Evolutionary conservation across 2,113 vertebrate species (phyloP), one percentile per base, ranked within the genome.

Genomic region (Condylura cristata): DNA sequence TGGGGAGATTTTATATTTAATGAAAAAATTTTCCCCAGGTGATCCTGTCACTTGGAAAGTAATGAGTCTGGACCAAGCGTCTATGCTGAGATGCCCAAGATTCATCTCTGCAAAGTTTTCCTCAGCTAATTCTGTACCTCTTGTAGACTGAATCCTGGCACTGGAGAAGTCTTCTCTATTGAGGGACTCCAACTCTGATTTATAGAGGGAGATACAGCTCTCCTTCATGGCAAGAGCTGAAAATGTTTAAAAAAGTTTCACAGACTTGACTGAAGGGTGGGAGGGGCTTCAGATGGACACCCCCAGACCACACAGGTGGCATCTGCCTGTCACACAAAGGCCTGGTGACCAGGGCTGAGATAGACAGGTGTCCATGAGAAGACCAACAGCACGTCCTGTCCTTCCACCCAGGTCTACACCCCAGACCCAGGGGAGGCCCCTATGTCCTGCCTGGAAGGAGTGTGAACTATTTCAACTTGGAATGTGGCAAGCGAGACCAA

Each of bases 11-110:
- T 87, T 60, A 79, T 74, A 81, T 90, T 97, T 94, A 95, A 89
- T 90, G 94, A 93, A 37, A 87, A 86, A 37, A 82, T 82, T 86
- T 95, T 95, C 88, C 66, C n/a, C 53, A 79, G 60, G 82, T 89
- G 86, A 68, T 84, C 53, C 58, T 24, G 28, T 60, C 20, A 65
- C n/a, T 90, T 95, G 51, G 44, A 86, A 93, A 30, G 18, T 48
- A 95, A 90, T 0, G 30, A 82, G 34, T 89, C 20, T 93, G 78
- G 16, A 66, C 56, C 60, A n/a, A 13, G 7, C 0, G 81, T 34
- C 53, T 14, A 68, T 71, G 48, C 58, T 37, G 65, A 96, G 76
- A 80, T 0, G 6, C n/a, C 17, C 68, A 0, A 86, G 39, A 91
- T 74, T 39, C 16, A 6, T 8, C 63, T 91, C 26, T 58, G 0